Percentiles rank a stretch among this genome's conserved stretches.
These are phyloP conservation scores for Drosophila emarginata DNA, from an alignment of 2,888 invertebrate genomes.

Conservation along the genomic window DNA sequence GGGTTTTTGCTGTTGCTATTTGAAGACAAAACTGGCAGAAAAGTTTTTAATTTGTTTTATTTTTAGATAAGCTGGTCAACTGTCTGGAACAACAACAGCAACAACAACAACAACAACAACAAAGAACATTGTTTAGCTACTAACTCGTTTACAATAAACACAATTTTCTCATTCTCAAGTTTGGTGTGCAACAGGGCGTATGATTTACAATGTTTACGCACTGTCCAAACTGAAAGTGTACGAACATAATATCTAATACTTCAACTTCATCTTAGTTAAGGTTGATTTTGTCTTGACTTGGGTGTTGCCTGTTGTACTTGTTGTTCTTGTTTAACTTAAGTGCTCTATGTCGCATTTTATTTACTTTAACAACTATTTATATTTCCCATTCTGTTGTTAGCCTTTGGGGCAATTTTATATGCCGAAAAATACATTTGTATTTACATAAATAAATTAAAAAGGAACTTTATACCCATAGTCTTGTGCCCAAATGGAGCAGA, in stretches of 20 bases:
- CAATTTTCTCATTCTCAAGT: slow-evolving; percentile 16
- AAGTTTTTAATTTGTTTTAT: slow-evolving; percentile 5
- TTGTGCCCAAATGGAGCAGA: background rate
- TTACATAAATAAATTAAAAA: slow-evolving; percentile 68
- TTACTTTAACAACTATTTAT: slow-evolving; percentile 33
- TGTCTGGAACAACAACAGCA: background rate
- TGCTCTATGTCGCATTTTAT: slow-evolving; percentile 8
- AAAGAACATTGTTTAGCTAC: background rate
- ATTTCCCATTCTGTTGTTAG: slow-evolving; percentile 36
- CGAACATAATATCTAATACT: slow-evolving; percentile 11
- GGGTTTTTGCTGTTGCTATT: background rate
- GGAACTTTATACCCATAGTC: slow-evolving; percentile 33
- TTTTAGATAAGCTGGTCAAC: slow-evolving; percentile 6
- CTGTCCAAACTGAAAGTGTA: slow-evolving; percentile 13
- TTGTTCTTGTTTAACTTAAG: slow-evolving; percentile 6
- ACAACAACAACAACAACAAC: background rate
- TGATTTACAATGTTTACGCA: slow-evolving; percentile 63
- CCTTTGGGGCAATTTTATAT: slow-evolving; percentile 28
- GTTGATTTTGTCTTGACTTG: background rate
- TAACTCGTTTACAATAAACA: slow-evolving; percentile 55
- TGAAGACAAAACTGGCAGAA: background rate
- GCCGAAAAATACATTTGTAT: slow-evolving; percentile 51
- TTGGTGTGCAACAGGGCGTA: slow-evolving; percentile 53
- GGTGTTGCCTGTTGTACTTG: background rate
- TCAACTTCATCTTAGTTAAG: slow-evolving; percentile 10